Evolutionary conservation across 2,113 vertebrate genomes (phyloP).

Genomic region (Ramphastos sulfuratus): DNA sequence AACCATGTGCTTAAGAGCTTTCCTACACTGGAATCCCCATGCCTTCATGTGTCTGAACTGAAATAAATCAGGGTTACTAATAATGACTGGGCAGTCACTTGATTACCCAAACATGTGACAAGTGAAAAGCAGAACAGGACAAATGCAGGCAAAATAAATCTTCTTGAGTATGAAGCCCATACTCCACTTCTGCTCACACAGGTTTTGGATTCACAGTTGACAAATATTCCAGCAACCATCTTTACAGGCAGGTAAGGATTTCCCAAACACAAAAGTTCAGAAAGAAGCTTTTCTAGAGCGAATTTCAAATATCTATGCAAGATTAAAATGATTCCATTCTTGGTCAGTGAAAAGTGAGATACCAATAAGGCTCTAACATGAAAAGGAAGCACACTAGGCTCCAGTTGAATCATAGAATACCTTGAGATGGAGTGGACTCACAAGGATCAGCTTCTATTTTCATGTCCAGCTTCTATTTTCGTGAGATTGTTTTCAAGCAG

Average conservation of each 20-base stretch:
- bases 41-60: not conserved
- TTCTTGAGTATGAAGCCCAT: not conserved
- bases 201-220: not conserved
- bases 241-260: not conserved
- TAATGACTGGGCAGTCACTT: not conserved
- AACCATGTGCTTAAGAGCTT: not conserved
- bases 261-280: not conserved
- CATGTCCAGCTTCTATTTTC: not conserved
- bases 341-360: not conserved
- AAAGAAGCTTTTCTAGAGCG: not conserved
- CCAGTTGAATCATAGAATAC: not conserved
- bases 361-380: not conserved
- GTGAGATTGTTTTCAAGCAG: not conserved
- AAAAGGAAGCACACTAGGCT: not conserved
- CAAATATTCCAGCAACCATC: not conserved
- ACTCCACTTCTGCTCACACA: not conserved
- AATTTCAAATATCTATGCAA: not conserved
- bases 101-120: not conserved
- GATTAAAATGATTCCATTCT: not conserved
- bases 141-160: not conserved
- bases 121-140: not conserved
- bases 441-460: not conserved
- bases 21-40: not conserved
- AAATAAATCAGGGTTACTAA: not conserved
- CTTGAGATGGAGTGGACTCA: not conserved